Base-by-base conservation (phyloP, 2,888 invertebrate genomes). In the Argynnis bischoffii region DNA sequence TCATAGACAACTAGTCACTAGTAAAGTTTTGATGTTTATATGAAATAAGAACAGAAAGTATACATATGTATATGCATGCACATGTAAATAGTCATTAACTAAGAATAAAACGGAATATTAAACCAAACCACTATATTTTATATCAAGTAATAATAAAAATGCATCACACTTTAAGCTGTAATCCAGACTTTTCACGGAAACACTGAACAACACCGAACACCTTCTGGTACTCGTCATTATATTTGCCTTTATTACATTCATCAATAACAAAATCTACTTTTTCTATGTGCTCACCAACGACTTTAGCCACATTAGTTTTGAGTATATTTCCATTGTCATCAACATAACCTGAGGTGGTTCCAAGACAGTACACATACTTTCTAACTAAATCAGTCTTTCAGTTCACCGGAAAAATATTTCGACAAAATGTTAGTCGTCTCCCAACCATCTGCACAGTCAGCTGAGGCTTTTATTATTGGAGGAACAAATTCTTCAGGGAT, bases 311-410 rank as follows among this genome's bases (percentile, higher is more conserved):
- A n/a, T 26, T 59, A 13, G 26, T 31, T 48, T 48, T 59, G 3
- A 26, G n/a, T 31, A 59, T n/a, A 3, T 5, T 15, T n/a, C 48
- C 59, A 48, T 59, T 47, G 1, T 26, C 48, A 6, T 31, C 26
- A 47, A 48, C 15, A 31, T 48, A 59, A 4, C 59, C 59, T 41
- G 51, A 21, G n/a, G 4, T 53, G n/a, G 21, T 63, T 46, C 18
- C 54, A n/a, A 59, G 59, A 48, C 59, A 59, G 26, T 59, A 59
- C 48, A 59, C 26, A 13, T 59, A 59, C 26, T 59, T n/a, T 48
- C 59, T 59, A 16, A 59, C 26, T 5, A 26, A 48, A 2, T 59
- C 59, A 3, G n/a, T 59, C 59, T 26, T 59, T 2, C n/a, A 59
- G 47, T 26, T 48, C 47, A 13, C 48, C 59, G 26, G 59, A 21